These are phyloP conservation scores for Andrena bucephala DNA, from an alignment of 2,888 invertebrate species.

Conservation along the genomic window DNA sequence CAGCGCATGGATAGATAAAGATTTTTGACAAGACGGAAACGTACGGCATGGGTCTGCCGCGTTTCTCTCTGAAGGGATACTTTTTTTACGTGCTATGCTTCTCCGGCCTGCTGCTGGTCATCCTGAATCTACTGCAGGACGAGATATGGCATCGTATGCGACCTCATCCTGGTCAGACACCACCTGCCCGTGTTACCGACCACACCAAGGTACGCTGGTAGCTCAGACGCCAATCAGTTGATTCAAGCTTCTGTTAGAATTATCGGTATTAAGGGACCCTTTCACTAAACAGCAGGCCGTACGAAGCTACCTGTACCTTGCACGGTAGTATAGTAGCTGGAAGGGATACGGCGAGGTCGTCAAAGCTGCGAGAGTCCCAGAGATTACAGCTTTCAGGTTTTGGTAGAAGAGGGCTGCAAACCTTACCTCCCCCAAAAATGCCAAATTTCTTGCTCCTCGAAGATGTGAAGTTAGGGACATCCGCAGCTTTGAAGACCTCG, in stretches of 20 bases:
- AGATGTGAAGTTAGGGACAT: too few relatives aligned
- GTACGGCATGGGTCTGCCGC: constrained; percentile 86
- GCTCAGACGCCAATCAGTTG: not conserved
- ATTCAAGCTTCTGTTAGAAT: not conserved
- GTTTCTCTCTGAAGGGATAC: constrained; percentile 87
- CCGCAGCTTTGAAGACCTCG: too few relatives aligned
- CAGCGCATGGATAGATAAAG: constrained; percentile 65
- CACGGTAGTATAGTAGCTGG: too few relatives aligned
- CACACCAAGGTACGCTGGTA: constrained; percentile 73
- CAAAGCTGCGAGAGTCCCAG: too few relatives aligned
- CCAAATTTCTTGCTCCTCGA: too few relatives aligned
- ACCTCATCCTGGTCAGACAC: constrained; percentile 75
- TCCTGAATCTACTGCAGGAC: constrained; percentile 85
- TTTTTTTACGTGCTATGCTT: constrained; percentile 86
- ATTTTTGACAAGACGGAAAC: constrained; percentile 57
- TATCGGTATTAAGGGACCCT: too few relatives aligned
- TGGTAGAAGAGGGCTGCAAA: too few relatives aligned
- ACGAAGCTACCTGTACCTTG: too few relatives aligned
- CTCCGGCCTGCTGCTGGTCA: constrained; percentile 86
- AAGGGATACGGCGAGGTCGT: too few relatives aligned
- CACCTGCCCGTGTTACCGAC: constrained; percentile 69
- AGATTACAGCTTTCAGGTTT: too few relatives aligned
- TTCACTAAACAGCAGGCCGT: too few relatives aligned
- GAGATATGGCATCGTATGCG: constrained; percentile 83
- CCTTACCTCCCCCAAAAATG: too few relatives aligned